phyloP scores from a whole-genome alignment of 2,797 vertebrate genomes.

The Falco novaeseelandiae region DNA sequence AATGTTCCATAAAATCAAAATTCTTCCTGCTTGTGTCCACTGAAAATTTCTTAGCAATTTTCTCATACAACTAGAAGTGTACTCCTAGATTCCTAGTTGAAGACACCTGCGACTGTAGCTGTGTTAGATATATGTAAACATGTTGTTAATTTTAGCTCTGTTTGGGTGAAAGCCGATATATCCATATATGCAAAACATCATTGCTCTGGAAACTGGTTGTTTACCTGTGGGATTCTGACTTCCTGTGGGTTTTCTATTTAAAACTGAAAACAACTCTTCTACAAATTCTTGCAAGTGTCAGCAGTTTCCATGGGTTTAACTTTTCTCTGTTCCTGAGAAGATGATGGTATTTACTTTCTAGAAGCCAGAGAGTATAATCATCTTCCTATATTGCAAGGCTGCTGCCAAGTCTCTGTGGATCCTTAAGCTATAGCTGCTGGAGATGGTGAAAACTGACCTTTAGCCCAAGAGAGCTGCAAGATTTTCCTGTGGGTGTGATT shows the following conservation, averaged over 20 bases:
- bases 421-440: background rate
- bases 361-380: background rate
- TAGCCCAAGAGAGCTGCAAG: background rate
- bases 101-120: background rate
- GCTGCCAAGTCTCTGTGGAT: background rate
- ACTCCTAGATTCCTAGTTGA: background rate
- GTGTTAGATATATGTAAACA: background rate
- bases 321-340: background rate
- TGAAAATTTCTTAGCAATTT: background rate
- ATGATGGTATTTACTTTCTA: background rate
- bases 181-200: background rate
- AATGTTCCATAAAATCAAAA: background rate
- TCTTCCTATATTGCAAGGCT: background rate
- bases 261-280: background rate
- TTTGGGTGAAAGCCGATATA: background rate
- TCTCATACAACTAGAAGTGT: background rate
- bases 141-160: background rate
- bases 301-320: background rate
- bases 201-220: background rate
- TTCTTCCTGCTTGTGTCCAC: background rate
- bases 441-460: background rate
- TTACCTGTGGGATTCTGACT: constrained; percentile 17
- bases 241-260: background rate
- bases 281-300: background rate
- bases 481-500: background rate